Evolutionary conservation across 2,888 invertebrate species (phyloP).

Genomic region (Exephanes ischioxanthus): DNA sequence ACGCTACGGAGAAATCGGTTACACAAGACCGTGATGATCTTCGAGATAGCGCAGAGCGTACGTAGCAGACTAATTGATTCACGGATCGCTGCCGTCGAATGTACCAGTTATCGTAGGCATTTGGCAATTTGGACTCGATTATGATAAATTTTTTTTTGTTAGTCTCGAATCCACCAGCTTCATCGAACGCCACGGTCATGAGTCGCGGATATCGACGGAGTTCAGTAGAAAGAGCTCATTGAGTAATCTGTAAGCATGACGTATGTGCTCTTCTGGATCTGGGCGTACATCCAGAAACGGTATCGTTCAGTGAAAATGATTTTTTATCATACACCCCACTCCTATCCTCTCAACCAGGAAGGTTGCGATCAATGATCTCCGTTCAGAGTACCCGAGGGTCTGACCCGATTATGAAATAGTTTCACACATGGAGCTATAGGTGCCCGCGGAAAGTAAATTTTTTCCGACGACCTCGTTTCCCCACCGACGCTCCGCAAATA

Average conservation of each 20-base stretch:
- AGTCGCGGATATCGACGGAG: neutral
- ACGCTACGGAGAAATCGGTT: neutral
- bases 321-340: neutral
- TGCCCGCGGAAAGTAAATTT: slow-evolving; percentile 25
- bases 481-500: slow-evolving; percentile 27
- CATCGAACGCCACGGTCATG: neutral
- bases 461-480: slow-evolving; percentile 28
- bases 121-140: neutral
- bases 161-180: neutral
- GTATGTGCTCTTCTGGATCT: neutral
- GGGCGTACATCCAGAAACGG: no score
- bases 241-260: neutral
- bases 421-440: neutral
- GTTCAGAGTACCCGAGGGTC: slow-evolving; percentile 4
- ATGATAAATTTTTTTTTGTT: neutral
- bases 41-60: slow-evolving; percentile 2
- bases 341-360: neutral
- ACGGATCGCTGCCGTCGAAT: neutral
- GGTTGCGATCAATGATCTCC: slow-evolving; percentile 24
- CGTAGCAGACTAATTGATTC: neutral
- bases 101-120: neutral
- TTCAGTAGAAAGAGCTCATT: neutral
- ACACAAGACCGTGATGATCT: neutral
- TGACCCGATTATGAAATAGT: slow-evolving; percentile 10
- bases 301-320: neutral